These are phyloP conservation scores for Phragmatobia fuliginosa DNA, from an alignment of 2,888 invertebrate species.

Conservation along the genomic window DNA sequence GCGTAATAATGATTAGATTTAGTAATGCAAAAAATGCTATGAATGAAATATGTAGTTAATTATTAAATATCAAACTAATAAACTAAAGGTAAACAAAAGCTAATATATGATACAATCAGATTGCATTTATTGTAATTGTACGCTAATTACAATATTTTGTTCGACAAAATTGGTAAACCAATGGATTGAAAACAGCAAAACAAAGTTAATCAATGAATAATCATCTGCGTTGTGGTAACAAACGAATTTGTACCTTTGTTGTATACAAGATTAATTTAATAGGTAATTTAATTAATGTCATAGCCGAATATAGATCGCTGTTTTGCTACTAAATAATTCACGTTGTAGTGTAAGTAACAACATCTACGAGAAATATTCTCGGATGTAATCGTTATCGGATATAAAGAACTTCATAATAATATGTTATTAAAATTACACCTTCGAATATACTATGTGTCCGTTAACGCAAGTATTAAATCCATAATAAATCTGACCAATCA, in stretches of 20 bases:
- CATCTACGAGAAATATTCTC: too few relatives aligned
- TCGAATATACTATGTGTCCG: too few relatives aligned
- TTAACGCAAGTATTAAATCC: too few relatives aligned
- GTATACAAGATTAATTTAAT: not conserved
- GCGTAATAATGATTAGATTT: too few relatives aligned
- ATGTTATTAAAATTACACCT: too few relatives aligned
- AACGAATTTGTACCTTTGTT: not conserved
- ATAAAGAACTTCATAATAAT: too few relatives aligned
- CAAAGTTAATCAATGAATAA: conserved; percentile 36
- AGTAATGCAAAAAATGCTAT: too few relatives aligned
- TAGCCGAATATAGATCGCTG: not conserved
- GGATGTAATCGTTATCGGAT: too few relatives aligned
- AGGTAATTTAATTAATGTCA: not conserved
- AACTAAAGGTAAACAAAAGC: conserved; percentile 25
- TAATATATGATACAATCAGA: conserved; percentile 32
- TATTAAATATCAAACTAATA: not conserved
- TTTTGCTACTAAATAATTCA: too few relatives aligned
- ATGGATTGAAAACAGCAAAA: conserved; percentile 31
- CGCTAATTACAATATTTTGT: conserved; percentile 44
- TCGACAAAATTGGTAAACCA: conserved; percentile 41
- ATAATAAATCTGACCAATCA: too few relatives aligned
- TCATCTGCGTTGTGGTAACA: conserved; percentile 1
- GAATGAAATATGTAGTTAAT: not conserved
- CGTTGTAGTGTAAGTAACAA: too few relatives aligned
- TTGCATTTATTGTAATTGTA: conserved; percentile 41